Conservation (phyloP, 1,140 invertebrate genomes). For the Rhizoglyphus robini region DNA sequence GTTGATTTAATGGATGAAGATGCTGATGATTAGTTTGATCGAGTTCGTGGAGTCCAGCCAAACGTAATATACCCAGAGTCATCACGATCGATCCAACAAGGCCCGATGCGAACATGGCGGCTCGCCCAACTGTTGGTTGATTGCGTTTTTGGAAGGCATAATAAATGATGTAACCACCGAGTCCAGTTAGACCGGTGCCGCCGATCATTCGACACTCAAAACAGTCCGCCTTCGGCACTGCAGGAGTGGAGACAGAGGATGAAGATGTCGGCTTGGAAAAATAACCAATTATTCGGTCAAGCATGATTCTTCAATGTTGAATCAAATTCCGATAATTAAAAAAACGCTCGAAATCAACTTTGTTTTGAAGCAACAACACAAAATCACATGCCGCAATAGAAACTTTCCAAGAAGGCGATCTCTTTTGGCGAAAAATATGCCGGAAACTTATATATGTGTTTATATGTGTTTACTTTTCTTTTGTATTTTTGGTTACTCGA, state of each 20-base stretch:
- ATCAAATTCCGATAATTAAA: too few relatives aligned
- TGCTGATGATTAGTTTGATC: neutral
- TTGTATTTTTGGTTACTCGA: too few relatives aligned
- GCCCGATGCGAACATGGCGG: neutral
- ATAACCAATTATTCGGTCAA: neutral
- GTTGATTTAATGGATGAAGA: neutral
- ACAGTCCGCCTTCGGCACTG: neutral
- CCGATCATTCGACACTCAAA: slow-evolving; percentile 13
- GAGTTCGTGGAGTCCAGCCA: neutral
- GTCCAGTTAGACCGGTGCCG: neutral
- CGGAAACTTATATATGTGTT: too few relatives aligned
- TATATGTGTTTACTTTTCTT: too few relatives aligned
- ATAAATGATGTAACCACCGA: slow-evolving; percentile 10
- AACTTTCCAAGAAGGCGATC: too few relatives aligned
- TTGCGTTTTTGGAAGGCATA: slow-evolving; percentile 6
- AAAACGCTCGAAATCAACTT: neutral
- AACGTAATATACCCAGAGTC: neutral
- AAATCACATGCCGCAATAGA: too few relatives aligned
- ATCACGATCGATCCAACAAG: slow-evolving; percentile 4
- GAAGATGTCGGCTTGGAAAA: neutral
- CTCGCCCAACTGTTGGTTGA: neutral
- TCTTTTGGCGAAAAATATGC: too few relatives aligned
- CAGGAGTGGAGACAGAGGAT: neutral
- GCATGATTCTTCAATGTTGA: neutral
- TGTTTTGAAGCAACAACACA: too few relatives aligned